Conservation (phyloP, 1,140 invertebrate genomes). For the Ooceraea biroi region DNA sequence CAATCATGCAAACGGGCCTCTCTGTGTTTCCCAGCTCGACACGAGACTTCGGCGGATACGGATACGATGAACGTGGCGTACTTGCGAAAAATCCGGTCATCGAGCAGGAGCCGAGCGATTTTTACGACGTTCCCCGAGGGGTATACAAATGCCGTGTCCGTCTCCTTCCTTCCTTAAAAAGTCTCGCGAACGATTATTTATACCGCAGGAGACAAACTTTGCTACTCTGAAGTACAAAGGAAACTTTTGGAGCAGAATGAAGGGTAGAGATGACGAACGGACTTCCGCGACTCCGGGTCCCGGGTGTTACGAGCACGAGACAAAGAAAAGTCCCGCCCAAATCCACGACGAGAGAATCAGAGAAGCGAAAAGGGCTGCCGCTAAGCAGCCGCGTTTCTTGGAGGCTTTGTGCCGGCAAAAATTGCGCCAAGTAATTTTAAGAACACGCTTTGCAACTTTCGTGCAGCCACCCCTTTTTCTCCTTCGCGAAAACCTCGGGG, state of each 20-base stretch:
- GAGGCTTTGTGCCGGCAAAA: constrained; percentile 63
- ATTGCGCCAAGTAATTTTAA: constrained; percentile 68
- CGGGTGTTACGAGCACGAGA: constrained; percentile 68
- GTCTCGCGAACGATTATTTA: constrained; percentile 41
- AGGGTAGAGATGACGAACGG: constrained; percentile 64
- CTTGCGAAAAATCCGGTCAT: constrained; percentile 62
- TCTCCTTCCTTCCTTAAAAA: background rate
- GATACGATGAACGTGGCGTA: constrained; percentile 55
- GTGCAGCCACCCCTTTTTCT: constrained; percentile 19
- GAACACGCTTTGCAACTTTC: constrained; percentile 54
- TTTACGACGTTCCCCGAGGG: constrained; percentile 66
- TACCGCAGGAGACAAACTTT: constrained; percentile 67
- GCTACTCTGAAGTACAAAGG: constrained; percentile 70
- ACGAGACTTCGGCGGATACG: constrained; percentile 61
- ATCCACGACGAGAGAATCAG: constrained; percentile 64
- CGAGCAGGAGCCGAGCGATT: constrained; percentile 19
- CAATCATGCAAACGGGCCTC: constrained; percentile 1
- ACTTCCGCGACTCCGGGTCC: constrained; percentile 61
- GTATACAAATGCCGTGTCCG: constrained; percentile 19
- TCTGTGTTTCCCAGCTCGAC: constrained; percentile 70
- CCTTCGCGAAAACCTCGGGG: constrained; percentile 19
- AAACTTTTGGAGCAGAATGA: constrained; percentile 77
- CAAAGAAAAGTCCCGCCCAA: constrained; percentile 49
- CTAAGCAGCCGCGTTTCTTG: constrained; percentile 64
- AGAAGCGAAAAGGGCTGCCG: constrained; percentile 64